phyloP scores from a whole-genome alignment of 2,113 vertebrate genomes.

The Hyla sarda region DNA sequence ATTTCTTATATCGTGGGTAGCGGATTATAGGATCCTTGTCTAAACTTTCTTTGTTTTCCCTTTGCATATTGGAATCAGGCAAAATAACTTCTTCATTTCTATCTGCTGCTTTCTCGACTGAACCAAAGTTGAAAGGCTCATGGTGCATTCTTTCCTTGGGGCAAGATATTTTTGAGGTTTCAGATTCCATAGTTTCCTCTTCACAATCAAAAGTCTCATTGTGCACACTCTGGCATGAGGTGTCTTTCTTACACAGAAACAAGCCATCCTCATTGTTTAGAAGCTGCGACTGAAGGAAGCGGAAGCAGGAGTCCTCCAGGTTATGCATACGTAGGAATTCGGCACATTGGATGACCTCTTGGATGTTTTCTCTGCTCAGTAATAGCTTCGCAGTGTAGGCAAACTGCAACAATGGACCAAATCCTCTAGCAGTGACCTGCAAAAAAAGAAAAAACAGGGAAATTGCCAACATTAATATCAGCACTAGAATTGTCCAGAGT shows the following conservation, averaged over 20 bases:
- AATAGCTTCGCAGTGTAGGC: constrained; percentile 99
- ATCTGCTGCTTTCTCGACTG: constrained; percentile 71
- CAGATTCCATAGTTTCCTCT: constrained; percentile 86
- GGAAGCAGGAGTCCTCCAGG: constrained; percentile 98
- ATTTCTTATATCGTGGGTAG: constrained; percentile 98
- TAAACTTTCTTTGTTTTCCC: constrained; percentile 82
- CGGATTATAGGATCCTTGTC: constrained; percentile 84
- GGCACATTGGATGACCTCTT: constrained; percentile 97
- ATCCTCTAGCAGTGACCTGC: constrained; percentile 98
- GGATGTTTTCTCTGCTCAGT: constrained; percentile 98
- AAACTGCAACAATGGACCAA: constrained; percentile 97
- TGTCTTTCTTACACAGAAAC: constrained; percentile 86
- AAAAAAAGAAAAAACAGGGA: constrained; percentile 73
- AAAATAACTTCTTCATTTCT: constrained; percentile 77
- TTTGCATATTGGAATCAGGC: constrained; percentile 72
- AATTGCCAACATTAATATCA: constrained; percentile 83
- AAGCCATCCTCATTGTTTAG: constrained; percentile 89
- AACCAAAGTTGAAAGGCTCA: constrained; percentile 78
- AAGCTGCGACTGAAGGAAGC: constrained; percentile 96
- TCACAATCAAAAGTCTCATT: constrained; percentile 81
- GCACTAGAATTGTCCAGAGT: constrained; percentile 73
- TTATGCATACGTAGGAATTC: constrained; percentile 99
- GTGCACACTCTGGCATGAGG: constrained; percentile 74
- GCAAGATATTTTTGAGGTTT: constrained; percentile 79
- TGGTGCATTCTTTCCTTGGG: constrained; percentile 78